Conservation (phyloP, 1,140 invertebrate genomes). For the Globodera ellingtonae region DNA sequence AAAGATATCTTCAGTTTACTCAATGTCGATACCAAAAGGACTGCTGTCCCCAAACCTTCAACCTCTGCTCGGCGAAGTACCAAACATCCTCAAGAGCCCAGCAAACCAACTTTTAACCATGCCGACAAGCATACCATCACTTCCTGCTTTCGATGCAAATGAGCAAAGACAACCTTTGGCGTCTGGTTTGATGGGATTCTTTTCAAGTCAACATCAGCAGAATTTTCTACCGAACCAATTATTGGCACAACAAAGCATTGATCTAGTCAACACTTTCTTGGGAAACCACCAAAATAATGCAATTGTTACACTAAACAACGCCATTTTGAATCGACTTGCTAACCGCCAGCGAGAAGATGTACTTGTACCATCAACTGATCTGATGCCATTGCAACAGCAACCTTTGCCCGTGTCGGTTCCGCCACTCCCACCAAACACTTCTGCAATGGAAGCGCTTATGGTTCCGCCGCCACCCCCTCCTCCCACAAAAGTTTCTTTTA, state of each 20-base stretch:
- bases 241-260: constrained; percentile 11
- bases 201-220: constrained; percentile 12
- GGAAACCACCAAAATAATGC: constrained; percentile 2
- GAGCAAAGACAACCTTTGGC: not conserved
- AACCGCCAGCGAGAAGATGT: not conserved
- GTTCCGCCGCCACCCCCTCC: constrained; percentile 26
- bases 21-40: not conserved
- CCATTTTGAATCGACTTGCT: not conserved
- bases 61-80: constrained; percentile 1
- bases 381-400: not conserved
- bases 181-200: not conserved
- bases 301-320: not conserved
- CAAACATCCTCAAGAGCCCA: not conserved
- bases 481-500: not conserved
- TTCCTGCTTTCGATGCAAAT: not conserved
- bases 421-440: constrained; percentile 2
- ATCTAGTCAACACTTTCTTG: constrained; percentile 4
- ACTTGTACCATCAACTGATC: not conserved
- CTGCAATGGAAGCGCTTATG: not conserved
- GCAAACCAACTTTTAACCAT: not conserved
- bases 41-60: not conserved
- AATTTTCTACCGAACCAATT: not conserved
- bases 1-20: too few relatives aligned
- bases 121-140: not conserved
- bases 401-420: not conserved